Percentiles rank a stretch among this genome's conserved stretches.
These are phyloP conservation scores for Eclectus roratus DNA, from an alignment of 2,113 vertebrate genomes.

Conservation along the genomic window DNA sequence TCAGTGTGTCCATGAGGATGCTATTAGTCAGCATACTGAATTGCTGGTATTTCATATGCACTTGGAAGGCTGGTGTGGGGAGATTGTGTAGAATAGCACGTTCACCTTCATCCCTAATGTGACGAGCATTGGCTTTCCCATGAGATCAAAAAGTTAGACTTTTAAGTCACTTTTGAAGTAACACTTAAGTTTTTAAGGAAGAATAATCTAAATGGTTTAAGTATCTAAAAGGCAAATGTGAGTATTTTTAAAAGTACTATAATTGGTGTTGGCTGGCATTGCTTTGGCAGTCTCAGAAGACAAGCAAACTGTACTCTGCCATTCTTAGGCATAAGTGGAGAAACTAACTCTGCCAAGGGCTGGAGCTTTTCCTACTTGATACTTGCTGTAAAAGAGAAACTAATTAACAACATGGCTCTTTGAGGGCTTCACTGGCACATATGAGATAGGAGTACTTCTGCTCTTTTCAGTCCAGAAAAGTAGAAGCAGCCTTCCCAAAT, in stretches of 20 bases:
- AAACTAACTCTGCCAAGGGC: neutral
- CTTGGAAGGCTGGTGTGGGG: neutral
- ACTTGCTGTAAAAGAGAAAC: neutral
- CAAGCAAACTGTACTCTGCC: neutral
- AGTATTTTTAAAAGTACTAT: neutral
- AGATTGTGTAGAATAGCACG: neutral
- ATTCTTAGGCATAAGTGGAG: neutral
- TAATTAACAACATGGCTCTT: fast-evolving
- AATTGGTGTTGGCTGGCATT: neutral
- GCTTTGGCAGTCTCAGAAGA: neutral
- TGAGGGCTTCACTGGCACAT: neutral
- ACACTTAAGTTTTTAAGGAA: neutral
- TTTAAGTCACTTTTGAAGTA: neutral
- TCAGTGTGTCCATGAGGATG: neutral
- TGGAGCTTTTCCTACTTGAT: neutral
- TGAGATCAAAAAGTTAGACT: neutral
- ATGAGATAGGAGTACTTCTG: neutral
- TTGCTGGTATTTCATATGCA: neutral
- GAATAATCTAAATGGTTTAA: neutral
- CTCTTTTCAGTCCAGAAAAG: neutral
- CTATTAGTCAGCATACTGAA: neutral
- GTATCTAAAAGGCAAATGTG: neutral
- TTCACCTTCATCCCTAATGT: neutral
- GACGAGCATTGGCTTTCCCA: neutral
- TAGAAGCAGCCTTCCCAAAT: neutral